Evolutionary conservation across 2,888 invertebrate species (phyloP), one percentile per base, ranked within the genome.

Genomic region (Hirudinaria manillensis): DNA sequence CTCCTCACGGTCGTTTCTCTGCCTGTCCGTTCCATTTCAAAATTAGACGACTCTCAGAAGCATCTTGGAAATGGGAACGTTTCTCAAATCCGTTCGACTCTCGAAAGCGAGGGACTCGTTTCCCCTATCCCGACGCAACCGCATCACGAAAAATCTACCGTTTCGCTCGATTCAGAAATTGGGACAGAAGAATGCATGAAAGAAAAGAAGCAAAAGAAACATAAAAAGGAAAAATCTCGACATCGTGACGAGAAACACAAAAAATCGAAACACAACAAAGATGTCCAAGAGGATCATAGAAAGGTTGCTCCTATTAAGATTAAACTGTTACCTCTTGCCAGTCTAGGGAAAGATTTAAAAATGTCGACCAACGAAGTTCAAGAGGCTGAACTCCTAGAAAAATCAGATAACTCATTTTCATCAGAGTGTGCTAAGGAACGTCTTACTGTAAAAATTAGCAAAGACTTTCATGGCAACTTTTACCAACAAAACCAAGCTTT

Each of bases 251-350:
- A 45, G 3, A 61, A 61, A 29, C 61, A 61, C 61, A 61, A 61
- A 29, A 61, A 61, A 61, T 61, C 61, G n/a, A 61, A 61, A 19
- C 61, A 61, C 19, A 29, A 4, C 19, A 61, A 61, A 61, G 61
- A 61, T 10, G 10, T 45, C 24, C 24, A 61, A 61, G 61, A 61
- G 29, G 61, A 61, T 61, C 61, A 24, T 4, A 29, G 24, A 24
- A 61, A 29, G 21, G 61, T 61, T 24, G 24, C 29, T 61, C 61
- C 61, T 1, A 61, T 61, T 24, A 61, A 19, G 61, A 61, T 61
- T n/a, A 61, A 61, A n/a, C 61, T 61, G 61, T 10, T n/a, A 21
- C 61, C 61, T 1, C 13, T 27, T 61, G 7, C 61, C 3, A 61
- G n/a, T 29, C 61, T 10, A 10, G 10, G 21, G 6, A 7, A 61